Conservation (phyloP, 2,888 invertebrate species). For the Hydriomena furcata region DNA sequence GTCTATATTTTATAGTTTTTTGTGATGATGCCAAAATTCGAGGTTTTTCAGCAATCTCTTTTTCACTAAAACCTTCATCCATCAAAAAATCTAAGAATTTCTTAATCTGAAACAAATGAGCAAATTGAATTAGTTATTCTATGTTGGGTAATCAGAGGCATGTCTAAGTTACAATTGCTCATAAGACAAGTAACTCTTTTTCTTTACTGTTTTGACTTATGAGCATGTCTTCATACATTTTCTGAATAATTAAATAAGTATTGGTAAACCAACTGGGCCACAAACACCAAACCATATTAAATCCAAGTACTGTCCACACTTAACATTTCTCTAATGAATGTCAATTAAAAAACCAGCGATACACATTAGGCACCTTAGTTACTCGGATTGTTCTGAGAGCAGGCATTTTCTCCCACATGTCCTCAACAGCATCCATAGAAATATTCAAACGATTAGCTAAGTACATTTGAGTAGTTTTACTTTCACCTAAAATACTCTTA, state of each 20-base stretch:
- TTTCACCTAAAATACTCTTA: constrained; percentile 77
- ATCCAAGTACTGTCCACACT: too few species aligned
- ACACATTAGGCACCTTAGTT: constrained; percentile 68
- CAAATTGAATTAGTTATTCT: neutral
- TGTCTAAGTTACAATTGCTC: too few species aligned
- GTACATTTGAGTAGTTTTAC: constrained; percentile 76
- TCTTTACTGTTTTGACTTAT: too few species aligned
- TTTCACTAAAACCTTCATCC: constrained; percentile 75
- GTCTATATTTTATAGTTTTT: constrained; percentile 78
- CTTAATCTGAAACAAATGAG: constrained; percentile 73
- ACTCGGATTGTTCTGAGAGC: constrained; percentile 79
- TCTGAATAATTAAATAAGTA: too few species aligned
- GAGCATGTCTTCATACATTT: too few species aligned
- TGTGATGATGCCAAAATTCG: constrained; percentile 82
- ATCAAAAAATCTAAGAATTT: constrained; percentile 83
- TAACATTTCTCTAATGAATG: too few species aligned
- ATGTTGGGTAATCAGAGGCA: too few species aligned
- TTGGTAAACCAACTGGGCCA: too few species aligned
- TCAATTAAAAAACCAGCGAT: too few species aligned
- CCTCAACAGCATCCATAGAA: constrained; percentile 66
- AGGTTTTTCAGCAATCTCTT: constrained; percentile 80
- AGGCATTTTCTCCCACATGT: constrained; percentile 79
- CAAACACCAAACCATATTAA: too few species aligned
- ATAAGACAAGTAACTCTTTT: too few species aligned
- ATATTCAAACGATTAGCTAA: constrained; percentile 79